Percentiles rank a stretch among this genome's conserved stretches.
These are phyloP conservation scores for Diachrysia chrysitis DNA, from an alignment of 2,888 invertebrate genomes.

Conservation along the genomic window DNA sequence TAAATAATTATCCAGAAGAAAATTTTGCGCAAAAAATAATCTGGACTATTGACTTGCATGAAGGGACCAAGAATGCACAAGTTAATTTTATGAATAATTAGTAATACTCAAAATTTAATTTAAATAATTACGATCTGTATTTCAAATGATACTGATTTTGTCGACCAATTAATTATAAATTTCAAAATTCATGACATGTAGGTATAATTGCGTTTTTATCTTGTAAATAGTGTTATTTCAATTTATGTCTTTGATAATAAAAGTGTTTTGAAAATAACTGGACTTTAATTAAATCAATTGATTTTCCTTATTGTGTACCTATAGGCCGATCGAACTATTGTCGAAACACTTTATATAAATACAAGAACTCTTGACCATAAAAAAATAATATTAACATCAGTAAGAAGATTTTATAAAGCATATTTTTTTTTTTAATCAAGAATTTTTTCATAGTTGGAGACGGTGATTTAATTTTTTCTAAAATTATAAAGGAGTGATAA, in stretches of 20 bases:
- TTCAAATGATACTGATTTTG: slow-evolving; percentile 43
- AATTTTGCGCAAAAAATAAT: slow-evolving; percentile 35
- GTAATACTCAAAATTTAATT: slow-evolving; percentile 58
- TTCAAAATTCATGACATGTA: slow-evolving; percentile 53
- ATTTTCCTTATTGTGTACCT: neutral
- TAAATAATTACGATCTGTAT: slow-evolving; percentile 46
- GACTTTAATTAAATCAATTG: slow-evolving; percentile 17
- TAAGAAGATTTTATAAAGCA: too few species aligned
- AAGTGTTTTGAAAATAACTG: slow-evolving; percentile 36
- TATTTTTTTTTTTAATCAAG: too few species aligned
- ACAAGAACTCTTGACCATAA: too few species aligned
- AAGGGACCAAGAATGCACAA: slow-evolving; percentile 53
- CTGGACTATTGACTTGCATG: slow-evolving; percentile 27
- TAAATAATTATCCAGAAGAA: slow-evolving; percentile 12
- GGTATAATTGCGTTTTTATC: slow-evolving; percentile 49
- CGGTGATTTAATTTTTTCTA: too few species aligned
- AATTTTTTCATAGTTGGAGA: too few species aligned
- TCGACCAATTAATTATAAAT: slow-evolving; percentile 47
- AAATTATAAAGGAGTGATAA: too few species aligned
- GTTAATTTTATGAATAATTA: slow-evolving; percentile 46
- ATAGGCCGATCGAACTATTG: too few species aligned
- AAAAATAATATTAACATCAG: too few species aligned
- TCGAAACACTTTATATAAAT: too few species aligned
- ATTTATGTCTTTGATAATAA: slow-evolving; percentile 55
- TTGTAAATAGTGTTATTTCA: slow-evolving; percentile 59